Base-by-base conservation (phyloP, 2,797 vertebrate genomes). In the Semotilus atromaculatus region DNA sequence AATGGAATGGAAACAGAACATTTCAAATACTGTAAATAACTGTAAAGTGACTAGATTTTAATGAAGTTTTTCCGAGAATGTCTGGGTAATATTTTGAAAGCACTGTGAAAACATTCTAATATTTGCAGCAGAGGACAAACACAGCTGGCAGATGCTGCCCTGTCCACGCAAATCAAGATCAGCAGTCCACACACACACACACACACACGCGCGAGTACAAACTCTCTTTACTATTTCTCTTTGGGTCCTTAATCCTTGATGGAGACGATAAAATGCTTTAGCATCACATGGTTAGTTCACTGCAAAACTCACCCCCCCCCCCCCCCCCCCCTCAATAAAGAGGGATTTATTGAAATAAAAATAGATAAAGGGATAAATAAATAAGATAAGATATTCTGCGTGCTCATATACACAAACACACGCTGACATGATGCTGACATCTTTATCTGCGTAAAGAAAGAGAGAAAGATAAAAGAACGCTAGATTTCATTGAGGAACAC, bases 231-330 rank as follows among this genome's bases (percentile, higher is more conserved):
- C 62, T 51, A 10, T 80, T 67, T 51, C 62, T 67, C 77, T 67
- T n/a, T 64, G 29, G 10, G 18, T 74, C 55, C n/a, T 76, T 84
- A 84, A 77, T 83, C 62, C 73, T 77, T 68, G 45, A 26, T 51
- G 19, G 64, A 78, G 7, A 45, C 7, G 36, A 84, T 78, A 71
- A 71, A 48, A 71, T 78, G 66, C 73, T 84, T 68, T 36, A 60
- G 21, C 38, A 62, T 79, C 66, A 78, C 75, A 70, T 76, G 71
- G 6, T 66, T 34, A 51, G 71, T 83, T 76, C 11, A 64, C 38
- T 29, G n/a, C 16, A 6, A 71, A 40, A 72, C n/a, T 55, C 31
- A 1, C 31, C 31, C 31, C 31, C 31, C 31, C 31, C 31, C 31
- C 31, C 31, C 31, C 31, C 31, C 31, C n/a, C 34, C 51, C 26